Base-by-base conservation (phyloP, 2,113 vertebrate genomes). In the Lamprologus lemairii region DNA sequence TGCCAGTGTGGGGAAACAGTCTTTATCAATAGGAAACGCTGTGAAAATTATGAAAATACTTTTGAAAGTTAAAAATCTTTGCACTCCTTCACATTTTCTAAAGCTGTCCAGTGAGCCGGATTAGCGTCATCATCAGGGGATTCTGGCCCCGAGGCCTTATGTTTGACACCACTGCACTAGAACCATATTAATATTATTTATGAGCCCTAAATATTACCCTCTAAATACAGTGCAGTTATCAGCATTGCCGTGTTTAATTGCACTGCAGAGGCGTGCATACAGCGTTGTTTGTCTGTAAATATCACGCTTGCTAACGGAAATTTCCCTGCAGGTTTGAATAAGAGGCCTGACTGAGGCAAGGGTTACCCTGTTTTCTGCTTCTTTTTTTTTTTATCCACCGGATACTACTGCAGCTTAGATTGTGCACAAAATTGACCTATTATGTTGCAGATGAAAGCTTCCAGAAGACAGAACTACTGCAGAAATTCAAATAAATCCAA, bases 61-160 rank as follows among this genome's bases (percentile, higher is more conserved):
- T 0, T 37, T 21, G 4, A 37, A 65, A 65, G 19, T 37, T 65
- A 13, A 65, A 65, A 65, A 21, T 21, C 33, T 65, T n/a, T 37
- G 33, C 60, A 65, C 60, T 37, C 33, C 33, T n/a, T 37, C 60
- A 65, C 19, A 65, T 37, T 65, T 65, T 65, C 33, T 65, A 37
- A 65, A 65, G 33, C 0, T 8, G 19, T 21, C 60, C 60, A 37
- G 10, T 65, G 31, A 35, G 60, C 17, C 17, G 0, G 10, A 65
- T 65, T 65, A 65, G 33, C 16, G 3, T 2, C 11, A 21, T 65
- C 33, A 37, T 37, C 33, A 68, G 60, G 60, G 60, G 19, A 68
- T 68, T 37, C 60, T 37, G 60, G 0, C 7, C 60, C 60, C 1
- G 0, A 21, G 19, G 19, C 11, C 11, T 68, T 68, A 68, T 13